These are phyloP conservation scores for Drosophila mojavensis DNA, from an alignment of 1,140 invertebrate genomes.

Conservation along the genomic window DNA sequence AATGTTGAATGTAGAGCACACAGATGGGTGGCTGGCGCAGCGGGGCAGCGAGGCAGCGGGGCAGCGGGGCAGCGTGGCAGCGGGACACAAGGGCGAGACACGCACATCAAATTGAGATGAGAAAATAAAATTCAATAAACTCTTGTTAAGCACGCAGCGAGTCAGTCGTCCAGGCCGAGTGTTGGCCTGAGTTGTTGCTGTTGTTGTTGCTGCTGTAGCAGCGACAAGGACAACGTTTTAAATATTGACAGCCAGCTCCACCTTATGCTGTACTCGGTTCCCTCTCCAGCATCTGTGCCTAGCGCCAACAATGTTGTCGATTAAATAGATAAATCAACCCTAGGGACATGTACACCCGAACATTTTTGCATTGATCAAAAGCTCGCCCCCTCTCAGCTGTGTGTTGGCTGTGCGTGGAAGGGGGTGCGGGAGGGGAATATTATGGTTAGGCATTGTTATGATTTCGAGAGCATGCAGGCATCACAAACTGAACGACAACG, in stretches of 20 bases:
- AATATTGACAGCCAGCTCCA: slow-evolving; percentile 69
- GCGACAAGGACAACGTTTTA: slow-evolving; percentile 77
- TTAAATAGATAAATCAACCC: slow-evolving; percentile 83
- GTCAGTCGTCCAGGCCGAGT: slow-evolving; percentile 24
- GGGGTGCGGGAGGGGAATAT: slow-evolving; percentile 4
- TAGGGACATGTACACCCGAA: slow-evolving; percentile 73
- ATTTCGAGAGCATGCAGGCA: slow-evolving; percentile 34
- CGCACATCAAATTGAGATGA: slow-evolving; percentile 81
- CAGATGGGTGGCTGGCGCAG: background rate
- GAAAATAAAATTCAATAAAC: slow-evolving; percentile 83
- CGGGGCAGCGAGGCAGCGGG: background rate
- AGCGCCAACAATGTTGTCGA: slow-evolving; percentile 46
- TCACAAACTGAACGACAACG: slow-evolving; percentile 19
- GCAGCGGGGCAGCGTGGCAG: background rate
- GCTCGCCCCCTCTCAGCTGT: slow-evolving; percentile 2
- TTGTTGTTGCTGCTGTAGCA: slow-evolving; percentile 2
- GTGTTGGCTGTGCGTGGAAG: no score
- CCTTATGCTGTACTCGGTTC: background rate
- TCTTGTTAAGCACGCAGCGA: slow-evolving; percentile 77
- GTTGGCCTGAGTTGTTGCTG: slow-evolving; percentile 21
- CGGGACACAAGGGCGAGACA: slow-evolving; percentile 12
- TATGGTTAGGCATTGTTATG: slow-evolving; percentile 70
- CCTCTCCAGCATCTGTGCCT: background rate
- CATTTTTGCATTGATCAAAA: slow-evolving; percentile 80
- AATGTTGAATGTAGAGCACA: slow-evolving; percentile 2